Evolutionary conservation across 2,113 vertebrate species (phyloP).

Genomic region (Laticauda colubrina): DNA sequence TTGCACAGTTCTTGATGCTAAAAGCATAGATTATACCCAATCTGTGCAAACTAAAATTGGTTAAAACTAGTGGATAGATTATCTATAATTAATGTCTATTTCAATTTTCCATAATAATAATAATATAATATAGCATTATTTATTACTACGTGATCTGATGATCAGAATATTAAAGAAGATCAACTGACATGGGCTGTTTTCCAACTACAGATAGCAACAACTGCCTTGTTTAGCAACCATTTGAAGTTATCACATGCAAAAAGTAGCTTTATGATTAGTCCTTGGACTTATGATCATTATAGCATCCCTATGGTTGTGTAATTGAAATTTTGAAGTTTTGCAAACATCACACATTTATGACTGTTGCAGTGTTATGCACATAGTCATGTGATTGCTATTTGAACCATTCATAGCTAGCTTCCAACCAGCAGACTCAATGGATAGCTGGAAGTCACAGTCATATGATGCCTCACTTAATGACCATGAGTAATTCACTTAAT

Average conservation of each 20-base stretch:
- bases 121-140: not conserved
- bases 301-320: not conserved
- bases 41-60: not conserved
- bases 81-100: not conserved
- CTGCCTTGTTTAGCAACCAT: not conserved
- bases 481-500: no score
- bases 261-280: not conserved
- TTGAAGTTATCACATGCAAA: not conserved
- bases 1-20: not conserved
- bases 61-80: not conserved
- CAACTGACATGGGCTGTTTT: not conserved
- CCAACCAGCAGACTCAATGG: no score
- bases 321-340: not conserved
- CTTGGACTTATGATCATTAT: not conserved
- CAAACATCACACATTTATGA: not conserved
- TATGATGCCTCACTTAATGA: no score
- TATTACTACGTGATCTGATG: not conserved
- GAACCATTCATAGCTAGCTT: no score
- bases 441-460: no score
- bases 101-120: not conserved
- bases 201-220: not conserved
- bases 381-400: no score
- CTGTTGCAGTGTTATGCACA: not conserved
- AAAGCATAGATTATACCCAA: not conserved
- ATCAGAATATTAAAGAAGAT: not conserved